Evolutionary conservation across 2,888 invertebrate genomes (phyloP), one percentile per base, ranked within the genome.

Genomic region (Trichopoda pennipes): DNA sequence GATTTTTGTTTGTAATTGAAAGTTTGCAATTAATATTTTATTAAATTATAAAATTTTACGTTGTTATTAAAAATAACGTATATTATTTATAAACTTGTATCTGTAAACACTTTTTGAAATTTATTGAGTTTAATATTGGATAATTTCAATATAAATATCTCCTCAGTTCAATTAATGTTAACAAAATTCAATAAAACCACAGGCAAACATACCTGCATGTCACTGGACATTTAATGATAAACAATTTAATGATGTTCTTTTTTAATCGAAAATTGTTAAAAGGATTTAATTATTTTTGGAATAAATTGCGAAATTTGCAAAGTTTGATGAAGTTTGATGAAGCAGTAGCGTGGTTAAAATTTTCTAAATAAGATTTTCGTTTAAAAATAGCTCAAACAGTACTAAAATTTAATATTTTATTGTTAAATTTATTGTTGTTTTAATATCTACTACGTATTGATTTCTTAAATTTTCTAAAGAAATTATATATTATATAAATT

Each of bases 151-250:
- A 32, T 19, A 63, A n/a, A 28, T 49, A 32, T 47, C 19, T 14
- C 49, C 19, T 14, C 49, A 49, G 49, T 19, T 49, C 49, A 64
- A 64, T 49, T 64, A 51, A 28, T 17, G 51, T 19, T 16, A 64
- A 12, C 4, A 8, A 7, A 64, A 32, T 63, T 47, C 17, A 63
- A 47, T 32, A 17, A 17, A 63, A 63, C 28, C 47, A 47, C 28
- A 63, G 2, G 12, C 12, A 38, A 16, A 47, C 17, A 47, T 12
- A 38, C 44, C 21, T 28, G 28, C 4, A 17, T 28, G 44, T 14
- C 14, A 32, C 47, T n/a, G 47, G 47, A 14, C n/a, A 6, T 44
- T 44, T 44, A 6, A 44, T 44, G 2, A 44, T 16, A n/a, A 16
- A 44, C 6, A 16, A 44, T 44, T 44, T 6, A 4, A 16, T 16